phyloP scores from a whole-genome alignment of 2,113 vertebrate species.

The Eretmochelys imbricata region DNA sequence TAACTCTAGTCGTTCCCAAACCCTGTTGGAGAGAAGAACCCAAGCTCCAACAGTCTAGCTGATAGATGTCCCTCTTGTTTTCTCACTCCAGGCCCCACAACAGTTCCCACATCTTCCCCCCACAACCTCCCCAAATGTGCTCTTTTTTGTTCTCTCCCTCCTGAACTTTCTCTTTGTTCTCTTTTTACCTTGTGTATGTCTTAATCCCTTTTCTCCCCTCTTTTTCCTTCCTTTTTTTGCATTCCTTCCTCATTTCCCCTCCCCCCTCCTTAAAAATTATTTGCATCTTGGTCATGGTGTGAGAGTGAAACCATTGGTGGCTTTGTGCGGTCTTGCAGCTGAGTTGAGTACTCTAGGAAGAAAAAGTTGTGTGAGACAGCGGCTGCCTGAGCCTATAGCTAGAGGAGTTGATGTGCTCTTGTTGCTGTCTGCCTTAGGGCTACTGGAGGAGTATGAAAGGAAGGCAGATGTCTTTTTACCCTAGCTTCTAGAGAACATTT shows the following conservation, averaged over 20 bases:
- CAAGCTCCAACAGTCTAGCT: too few species aligned
- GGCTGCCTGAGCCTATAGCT: neutral
- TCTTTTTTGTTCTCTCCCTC: neutral
- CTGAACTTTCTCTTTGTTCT: neutral
- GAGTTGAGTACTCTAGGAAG: neutral
- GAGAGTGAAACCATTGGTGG: neutral
- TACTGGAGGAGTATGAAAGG: neutral
- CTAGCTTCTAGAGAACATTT: neutral
- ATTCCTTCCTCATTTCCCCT: neutral
- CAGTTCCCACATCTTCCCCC: neutral
- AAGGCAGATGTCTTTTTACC: neutral
- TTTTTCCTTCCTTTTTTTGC: neutral
- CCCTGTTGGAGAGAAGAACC: too few species aligned
- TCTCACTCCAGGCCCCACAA: neutral
- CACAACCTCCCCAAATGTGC: too few species aligned
- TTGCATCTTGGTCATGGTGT: neutral
- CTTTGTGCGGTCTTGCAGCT: neutral
- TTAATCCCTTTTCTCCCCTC: neutral
- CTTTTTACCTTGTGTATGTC: neutral
- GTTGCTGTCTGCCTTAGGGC: neutral
- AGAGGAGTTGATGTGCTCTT: neutral
- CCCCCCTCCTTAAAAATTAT: neutral
- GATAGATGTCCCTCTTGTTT: neutral
- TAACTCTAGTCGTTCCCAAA: too few species aligned
- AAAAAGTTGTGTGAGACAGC: neutral